A percentile compares a stretch with the other conserved stretches of the same genome.
Conservation (phyloP, 2,888 invertebrate genomes). For the Phalangium opilio region DNA sequence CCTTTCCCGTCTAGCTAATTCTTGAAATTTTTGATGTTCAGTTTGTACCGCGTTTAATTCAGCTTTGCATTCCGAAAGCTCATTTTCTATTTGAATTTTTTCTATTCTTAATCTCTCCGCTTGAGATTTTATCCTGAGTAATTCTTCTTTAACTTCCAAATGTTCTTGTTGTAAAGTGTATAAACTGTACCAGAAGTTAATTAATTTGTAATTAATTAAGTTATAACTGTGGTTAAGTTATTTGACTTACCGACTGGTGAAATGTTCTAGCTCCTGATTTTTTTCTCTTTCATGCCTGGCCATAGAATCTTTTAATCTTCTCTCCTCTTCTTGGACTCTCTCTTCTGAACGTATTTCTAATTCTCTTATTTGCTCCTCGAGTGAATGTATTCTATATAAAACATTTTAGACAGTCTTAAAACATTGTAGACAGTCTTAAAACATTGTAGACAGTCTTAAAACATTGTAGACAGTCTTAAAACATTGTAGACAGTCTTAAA, state of each 20-base stretch:
- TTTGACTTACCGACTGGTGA: slow-evolving; percentile 40
- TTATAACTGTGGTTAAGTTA: background rate
- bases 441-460: too few species aligned
- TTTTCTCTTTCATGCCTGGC: slow-evolving; percentile 70
- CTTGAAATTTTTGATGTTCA: slow-evolving; percentile 27
- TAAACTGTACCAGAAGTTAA: background rate
- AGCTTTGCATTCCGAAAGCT: slow-evolving; percentile 43
- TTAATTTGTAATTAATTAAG: too few species aligned
- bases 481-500: background rate
- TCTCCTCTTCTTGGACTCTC: slow-evolving; percentile 62
- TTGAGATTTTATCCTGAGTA: background rate
- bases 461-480: too few species aligned
- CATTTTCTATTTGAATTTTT: slow-evolving; percentile 41
- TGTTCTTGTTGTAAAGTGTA: background rate
- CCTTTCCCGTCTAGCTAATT: slow-evolving; percentile 30
- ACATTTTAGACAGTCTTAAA: too few species aligned
- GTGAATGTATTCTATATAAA: slow-evolving; percentile 57
- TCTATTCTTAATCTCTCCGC: slow-evolving; percentile 25
- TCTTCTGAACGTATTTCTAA: slow-evolving; percentile 59
- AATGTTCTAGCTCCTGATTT: slow-evolving; percentile 57
- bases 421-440: too few species aligned
- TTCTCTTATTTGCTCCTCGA: slow-evolving; percentile 77
- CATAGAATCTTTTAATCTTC: slow-evolving; percentile 65
- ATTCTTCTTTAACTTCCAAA: background rate
- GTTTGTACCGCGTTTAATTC: slow-evolving; percentile 36